Evolutionary conservation across 2,113 vertebrate genomes (phyloP).

Genomic region (Vidua chalybeata): DNA sequence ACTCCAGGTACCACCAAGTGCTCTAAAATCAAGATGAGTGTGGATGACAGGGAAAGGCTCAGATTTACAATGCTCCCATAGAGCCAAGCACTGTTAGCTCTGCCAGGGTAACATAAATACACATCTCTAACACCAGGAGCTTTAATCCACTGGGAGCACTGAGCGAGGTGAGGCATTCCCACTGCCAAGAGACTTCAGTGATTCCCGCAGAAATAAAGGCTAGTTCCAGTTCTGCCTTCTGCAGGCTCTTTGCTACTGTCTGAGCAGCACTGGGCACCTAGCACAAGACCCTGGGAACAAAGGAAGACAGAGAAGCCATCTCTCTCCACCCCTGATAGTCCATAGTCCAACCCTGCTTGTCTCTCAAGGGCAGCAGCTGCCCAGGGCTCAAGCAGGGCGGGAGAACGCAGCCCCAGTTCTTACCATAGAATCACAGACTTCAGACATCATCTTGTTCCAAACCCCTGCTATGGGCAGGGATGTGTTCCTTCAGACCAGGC

Average conservation of each 20-base stretch:
- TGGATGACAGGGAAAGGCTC: slow-evolving; percentile 23
- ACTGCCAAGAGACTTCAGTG: not conserved
- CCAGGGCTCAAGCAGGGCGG: not conserved
- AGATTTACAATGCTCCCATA: not conserved
- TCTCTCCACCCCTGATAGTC: not conserved
- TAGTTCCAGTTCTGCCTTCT: not conserved
- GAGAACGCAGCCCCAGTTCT: not conserved
- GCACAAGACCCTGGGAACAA: not conserved
- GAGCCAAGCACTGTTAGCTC: not conserved
- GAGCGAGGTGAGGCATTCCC: not conserved
- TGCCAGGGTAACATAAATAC: not conserved
- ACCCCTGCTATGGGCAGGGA: not conserved
- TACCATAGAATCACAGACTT: not conserved
- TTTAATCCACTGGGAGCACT: not conserved
- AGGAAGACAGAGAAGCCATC: not conserved
- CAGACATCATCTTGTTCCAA: not conserved
- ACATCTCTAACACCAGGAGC: not conserved
- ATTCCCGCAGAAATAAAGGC: not conserved
- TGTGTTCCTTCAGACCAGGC: not conserved
- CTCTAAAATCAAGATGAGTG: slow-evolving; percentile 47
- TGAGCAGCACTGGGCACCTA: not conserved
- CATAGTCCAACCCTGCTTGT: not conserved
- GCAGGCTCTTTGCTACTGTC: not conserved
- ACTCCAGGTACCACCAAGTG: slow-evolving; percentile 28
- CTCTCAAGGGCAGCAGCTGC: not conserved